Evolutionary conservation across 2,113 vertebrate genomes (phyloP).

Genomic region (Athene cunicularia): DNA sequence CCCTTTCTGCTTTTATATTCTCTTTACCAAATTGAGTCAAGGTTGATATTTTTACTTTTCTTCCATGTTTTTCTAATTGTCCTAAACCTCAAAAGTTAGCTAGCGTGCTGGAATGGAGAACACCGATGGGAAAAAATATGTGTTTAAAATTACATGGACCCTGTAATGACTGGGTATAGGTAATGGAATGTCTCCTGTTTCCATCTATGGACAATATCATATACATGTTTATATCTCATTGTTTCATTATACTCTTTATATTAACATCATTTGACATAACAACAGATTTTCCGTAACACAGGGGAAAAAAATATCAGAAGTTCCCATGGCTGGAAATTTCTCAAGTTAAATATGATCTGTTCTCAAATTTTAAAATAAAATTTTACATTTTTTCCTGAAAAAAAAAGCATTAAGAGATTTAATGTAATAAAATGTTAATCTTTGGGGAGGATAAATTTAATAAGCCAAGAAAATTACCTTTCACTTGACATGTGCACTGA

Average conservation of each 20-base stretch:
- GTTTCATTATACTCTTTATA: not conserved
- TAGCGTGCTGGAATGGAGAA: not conserved
- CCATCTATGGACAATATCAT: not conserved
- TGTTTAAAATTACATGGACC: not conserved
- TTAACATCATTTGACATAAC: not conserved
- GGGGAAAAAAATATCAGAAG: not conserved
- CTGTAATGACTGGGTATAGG: not conserved
- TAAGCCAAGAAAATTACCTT: not conserved
- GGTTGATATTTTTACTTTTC: not conserved
- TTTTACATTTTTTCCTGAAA: not conserved
- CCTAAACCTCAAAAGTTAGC: not conserved
- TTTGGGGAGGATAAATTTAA: not conserved
- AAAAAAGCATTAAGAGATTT: not conserved
- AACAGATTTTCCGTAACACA: not conserved
- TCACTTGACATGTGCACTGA: not conserved
- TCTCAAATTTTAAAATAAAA: not conserved
- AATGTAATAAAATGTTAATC: not conserved
- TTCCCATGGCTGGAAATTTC: not conserved
- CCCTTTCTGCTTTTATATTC: not conserved
- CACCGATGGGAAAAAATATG: fast-evolving
- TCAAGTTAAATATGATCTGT: not conserved
- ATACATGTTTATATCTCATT: not conserved
- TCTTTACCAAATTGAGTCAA: not conserved
- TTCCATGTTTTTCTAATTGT: not conserved
- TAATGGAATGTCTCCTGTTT: not conserved